Conservation (phyloP, 2,888 invertebrate species). For the Norana najaformis region DNA sequence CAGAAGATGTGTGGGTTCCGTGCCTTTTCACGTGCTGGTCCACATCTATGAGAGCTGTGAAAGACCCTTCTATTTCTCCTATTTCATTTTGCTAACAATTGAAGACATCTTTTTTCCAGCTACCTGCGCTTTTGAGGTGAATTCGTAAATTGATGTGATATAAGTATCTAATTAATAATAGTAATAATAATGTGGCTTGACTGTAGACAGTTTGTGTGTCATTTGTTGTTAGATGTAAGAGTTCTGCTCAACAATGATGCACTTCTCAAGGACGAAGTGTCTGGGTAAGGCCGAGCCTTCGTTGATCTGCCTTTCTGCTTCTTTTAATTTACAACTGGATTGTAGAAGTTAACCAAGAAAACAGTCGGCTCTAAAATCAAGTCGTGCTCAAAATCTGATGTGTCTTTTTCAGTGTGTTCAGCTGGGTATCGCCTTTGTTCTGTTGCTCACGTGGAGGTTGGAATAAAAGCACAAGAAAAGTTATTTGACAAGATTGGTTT, state of each 20-base stretch:
- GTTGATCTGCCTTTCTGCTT: background rate
- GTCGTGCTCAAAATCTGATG: no score
- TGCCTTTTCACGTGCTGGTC: no score
- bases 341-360: background rate
- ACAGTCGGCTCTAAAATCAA: no score
- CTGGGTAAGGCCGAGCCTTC: constrained; percentile 67
- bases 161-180: no score
- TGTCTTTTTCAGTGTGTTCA: background rate
- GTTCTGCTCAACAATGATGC: constrained; percentile 84
- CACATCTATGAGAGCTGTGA: no score
- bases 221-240: constrained; percentile 60
- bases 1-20: no score
- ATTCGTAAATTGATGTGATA: no score
- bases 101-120: no score
- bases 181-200: background rate
- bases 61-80: no score
- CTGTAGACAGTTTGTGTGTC: background rate
- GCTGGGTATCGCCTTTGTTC: background rate
- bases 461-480: background rate
- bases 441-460: background rate
- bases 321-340: background rate
- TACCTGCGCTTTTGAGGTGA: no score
- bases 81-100: no score
- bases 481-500: background rate
- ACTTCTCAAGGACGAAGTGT: constrained; percentile 91